Base-by-base conservation (phyloP, 2,888 invertebrate genomes). In the Polietes domitor region DNA sequence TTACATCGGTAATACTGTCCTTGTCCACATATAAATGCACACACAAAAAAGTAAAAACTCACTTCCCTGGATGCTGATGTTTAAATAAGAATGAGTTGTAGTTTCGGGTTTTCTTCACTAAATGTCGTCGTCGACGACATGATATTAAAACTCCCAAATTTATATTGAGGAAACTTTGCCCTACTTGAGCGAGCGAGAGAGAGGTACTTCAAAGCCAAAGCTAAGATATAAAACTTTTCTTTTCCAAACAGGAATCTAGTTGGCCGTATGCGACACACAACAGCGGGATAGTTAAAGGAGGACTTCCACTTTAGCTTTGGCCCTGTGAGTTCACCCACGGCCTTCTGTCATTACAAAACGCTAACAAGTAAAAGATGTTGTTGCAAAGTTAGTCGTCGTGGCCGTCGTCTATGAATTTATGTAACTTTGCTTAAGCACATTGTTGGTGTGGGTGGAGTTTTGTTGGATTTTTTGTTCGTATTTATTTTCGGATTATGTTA, bases 71-170 rank as follows among this genome's bases (percentile, higher is more conserved):
- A 24, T 61, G 65, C 76, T 73, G 76, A 81, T 76, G 70, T 61
- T 81, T 61, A 73, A 78, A 70, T 80, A 80, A 80, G 76, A 47
- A 80, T 53, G 61, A 73, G 71, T 73, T 63, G 70, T 32, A 72
- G 78, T 79, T 81, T 63, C 63, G 43, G 43, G 68, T 76, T 68
- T 68, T 21, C 68, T 15, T 21, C 43, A 24, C 68, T 43, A 43
- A 76, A 81, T 84, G 81, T 50, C 65, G n/a, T n/a, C n/a, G n/a
- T n/a, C n/a, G n/a, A n/a, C n/a, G 70, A 79, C 81, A 77, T 79
- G 78, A 84, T 79, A 76, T 81, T 68, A 68, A 68, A 68, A 68
- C 68, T 68, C 68, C 68, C 24, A 68, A 68, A 68, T 68, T 68
- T 68, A 41, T 68, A 68, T 21, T 17, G 63, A 32, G 32, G 15